A percentile compares a stretch with the other conserved stretches of the same genome.
Evolutionary conservation across 2,113 vertebrate genomes (phyloP).

Genomic region (Parus major): DNA sequence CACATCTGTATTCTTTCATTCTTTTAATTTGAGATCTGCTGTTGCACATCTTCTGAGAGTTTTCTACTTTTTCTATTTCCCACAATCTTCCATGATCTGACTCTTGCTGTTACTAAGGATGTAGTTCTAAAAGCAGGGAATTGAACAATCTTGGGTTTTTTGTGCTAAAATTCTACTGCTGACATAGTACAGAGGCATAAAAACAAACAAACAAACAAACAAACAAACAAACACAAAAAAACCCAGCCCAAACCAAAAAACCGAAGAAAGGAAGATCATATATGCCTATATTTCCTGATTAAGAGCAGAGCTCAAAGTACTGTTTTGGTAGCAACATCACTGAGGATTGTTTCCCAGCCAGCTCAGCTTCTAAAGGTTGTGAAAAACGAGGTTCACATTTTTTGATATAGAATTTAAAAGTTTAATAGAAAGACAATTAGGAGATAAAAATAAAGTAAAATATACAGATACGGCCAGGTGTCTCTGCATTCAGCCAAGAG

Average conservation of each 20-base stretch:
- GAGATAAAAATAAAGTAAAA: too few relatives aligned
- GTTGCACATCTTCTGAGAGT: too few relatives aligned
- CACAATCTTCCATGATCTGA: not conserved
- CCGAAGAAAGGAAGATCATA: not conserved
- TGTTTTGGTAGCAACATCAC: not conserved
- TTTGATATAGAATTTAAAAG: too few relatives aligned
- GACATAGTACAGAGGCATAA: not conserved
- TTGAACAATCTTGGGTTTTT: not conserved
- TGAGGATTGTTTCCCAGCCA: not conserved
- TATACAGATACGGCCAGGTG: too few relatives aligned
- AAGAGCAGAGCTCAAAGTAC: not conserved
- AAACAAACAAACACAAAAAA: accelerated
- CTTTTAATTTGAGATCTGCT: too few relatives aligned
- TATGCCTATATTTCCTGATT: not conserved
- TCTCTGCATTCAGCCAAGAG: too few relatives aligned
- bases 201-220: accelerated
- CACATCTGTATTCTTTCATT: too few relatives aligned
- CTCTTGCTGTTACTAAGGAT: not conserved
- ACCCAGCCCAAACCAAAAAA: too few relatives aligned
- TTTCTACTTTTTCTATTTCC: too few relatives aligned
- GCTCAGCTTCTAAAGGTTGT: not conserved
- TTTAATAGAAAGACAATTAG: too few relatives aligned
- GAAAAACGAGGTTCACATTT: too few relatives aligned
- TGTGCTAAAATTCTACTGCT: not conserved
- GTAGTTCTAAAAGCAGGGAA: not conserved